phyloP scores from a whole-genome alignment of 2,113 vertebrate genomes.

The Sander vitreus region DNA sequence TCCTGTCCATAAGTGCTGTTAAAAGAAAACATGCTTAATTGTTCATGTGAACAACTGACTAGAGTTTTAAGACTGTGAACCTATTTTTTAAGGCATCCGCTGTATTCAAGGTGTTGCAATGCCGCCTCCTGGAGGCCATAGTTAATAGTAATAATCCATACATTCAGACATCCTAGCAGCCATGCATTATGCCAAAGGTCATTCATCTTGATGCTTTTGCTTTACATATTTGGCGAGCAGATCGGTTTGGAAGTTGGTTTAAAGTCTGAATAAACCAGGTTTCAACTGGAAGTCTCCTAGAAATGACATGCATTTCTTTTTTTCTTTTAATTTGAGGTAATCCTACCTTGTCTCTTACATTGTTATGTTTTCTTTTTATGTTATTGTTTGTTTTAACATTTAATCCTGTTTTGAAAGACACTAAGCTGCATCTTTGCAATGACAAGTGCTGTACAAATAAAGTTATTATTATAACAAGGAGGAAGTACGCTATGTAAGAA shows the following conservation, averaged over 20 bases:
- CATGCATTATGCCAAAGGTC: neutral
- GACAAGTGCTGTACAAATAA: neutral
- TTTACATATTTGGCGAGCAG: neutral
- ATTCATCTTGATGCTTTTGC: too few relatives aligned
- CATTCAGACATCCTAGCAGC: neutral
- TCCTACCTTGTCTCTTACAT: neutral
- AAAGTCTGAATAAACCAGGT: neutral
- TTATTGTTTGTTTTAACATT: neutral
- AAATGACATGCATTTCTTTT: neutral
- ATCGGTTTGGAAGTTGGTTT: neutral
- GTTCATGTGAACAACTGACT: neutral
- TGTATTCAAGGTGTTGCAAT: too few relatives aligned
- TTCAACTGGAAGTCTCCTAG: neutral
- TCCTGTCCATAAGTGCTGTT: too few relatives aligned
- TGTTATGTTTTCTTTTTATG: neutral
- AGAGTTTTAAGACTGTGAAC: neutral
- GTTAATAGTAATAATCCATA: neutral
- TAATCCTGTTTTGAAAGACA: neutral
- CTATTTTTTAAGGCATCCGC: too few relatives aligned
- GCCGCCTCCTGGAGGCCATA: constrained; percentile 49
- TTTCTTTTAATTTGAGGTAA: neutral
- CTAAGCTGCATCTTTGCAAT: neutral
- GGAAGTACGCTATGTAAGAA: neutral
- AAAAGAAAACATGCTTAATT: too few relatives aligned
- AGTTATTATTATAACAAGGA: neutral